These are phyloP conservation scores for Xestia ashworthii DNA, from an alignment of 2,888 invertebrate species.

Conservation along the genomic window DNA sequence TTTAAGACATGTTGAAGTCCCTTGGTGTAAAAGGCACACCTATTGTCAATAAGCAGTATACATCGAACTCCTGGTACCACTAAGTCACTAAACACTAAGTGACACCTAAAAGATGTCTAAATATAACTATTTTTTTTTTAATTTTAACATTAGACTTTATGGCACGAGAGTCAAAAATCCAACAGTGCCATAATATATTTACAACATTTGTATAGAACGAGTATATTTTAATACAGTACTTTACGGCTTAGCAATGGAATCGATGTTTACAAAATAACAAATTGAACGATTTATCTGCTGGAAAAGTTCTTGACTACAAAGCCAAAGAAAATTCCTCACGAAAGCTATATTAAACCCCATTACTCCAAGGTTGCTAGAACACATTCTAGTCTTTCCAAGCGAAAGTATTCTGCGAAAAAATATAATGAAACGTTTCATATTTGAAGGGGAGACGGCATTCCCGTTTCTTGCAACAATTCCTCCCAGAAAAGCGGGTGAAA, in stretches of 20 bases:
- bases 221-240: neutral
- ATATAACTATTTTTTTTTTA: too few relatives aligned
- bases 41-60: neutral
- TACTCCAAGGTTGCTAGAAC: constrained; percentile 3
- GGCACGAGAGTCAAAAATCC: neutral
- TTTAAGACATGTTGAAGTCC: neutral
- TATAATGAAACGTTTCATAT: constrained; percentile 57
- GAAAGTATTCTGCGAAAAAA: constrained; percentile 46
- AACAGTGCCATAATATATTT: neutral
- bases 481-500: constrained; percentile 37
- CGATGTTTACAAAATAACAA: neutral
- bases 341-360: constrained; percentile 12
- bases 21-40: neutral
- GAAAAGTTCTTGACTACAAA: neutral
- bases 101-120: neutral
- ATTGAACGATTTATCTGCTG: neutral
- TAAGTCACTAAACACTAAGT: neutral
- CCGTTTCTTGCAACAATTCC: constrained; percentile 45
- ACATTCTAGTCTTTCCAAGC: constrained; percentile 25
- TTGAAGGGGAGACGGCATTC: constrained; percentile 25
- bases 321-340: neutral
- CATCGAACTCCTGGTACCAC: neutral
- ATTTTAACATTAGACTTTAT: neutral
- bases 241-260: neutral
- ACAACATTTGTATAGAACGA: neutral